Percentiles rank a stretch among this genome's conserved stretches.
phyloP scores from a whole-genome alignment of 2,113 vertebrate genomes.

The Colaptes auratus region DNA sequence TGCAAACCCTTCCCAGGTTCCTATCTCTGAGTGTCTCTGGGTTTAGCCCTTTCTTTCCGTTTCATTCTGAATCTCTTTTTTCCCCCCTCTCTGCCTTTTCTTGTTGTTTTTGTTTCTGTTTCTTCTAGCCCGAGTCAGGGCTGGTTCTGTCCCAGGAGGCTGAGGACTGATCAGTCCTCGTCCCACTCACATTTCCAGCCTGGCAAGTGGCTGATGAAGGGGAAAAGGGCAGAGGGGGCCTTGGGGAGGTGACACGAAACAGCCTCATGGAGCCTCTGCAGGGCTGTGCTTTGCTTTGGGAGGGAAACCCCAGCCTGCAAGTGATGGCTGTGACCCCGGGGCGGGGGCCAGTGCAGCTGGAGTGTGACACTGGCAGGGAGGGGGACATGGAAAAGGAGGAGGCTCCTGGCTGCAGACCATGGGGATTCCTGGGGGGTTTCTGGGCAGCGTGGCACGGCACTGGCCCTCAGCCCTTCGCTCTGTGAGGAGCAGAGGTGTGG shows the following conservation, averaged over 20 bases:
- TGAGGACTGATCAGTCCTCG: accelerated
- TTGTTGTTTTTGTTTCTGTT: neutral
- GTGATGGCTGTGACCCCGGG: accelerated
- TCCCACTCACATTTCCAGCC: neutral
- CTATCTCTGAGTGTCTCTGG: neutral
- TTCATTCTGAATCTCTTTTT: neutral
- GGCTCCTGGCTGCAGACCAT: accelerated
- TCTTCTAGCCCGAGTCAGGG: neutral
- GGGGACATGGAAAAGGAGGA: accelerated
- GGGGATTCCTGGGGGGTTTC: neutral
- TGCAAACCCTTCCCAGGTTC: neutral
- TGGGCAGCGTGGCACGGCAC: neutral
- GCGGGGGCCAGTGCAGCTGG: neutral
- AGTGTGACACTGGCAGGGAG: neutral
- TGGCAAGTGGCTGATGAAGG: neutral
- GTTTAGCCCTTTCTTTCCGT: neutral
- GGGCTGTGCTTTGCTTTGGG: neutral
- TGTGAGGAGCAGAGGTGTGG: neutral
- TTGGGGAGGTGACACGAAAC: neutral
- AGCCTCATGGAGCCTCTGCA: neutral
- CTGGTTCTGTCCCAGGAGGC: neutral
- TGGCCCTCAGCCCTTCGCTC: accelerated
- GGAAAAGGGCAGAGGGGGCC: neutral
- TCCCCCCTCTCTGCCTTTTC: accelerated
- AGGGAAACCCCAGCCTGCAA: neutral